These are phyloP conservation scores for Rosalia funebris DNA, from an alignment of 2,888 invertebrate genomes.

Conservation along the genomic window DNA sequence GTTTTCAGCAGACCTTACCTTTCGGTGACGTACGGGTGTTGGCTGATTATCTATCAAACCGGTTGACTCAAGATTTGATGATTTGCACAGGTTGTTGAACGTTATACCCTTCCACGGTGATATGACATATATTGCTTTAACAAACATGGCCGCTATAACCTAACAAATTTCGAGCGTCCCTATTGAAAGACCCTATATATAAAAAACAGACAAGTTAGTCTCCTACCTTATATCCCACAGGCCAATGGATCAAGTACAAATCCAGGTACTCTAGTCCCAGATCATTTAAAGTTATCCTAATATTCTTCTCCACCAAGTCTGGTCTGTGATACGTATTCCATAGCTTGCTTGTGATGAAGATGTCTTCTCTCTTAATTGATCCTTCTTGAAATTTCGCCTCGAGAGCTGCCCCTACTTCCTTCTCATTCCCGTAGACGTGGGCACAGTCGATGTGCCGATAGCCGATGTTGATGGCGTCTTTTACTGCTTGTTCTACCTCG, in stretches of 20 bases:
- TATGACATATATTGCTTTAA: no score
- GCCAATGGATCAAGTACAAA: constrained; percentile 93
- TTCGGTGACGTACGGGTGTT: no score
- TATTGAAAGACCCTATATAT: no score
- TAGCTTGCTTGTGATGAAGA: constrained; percentile 77
- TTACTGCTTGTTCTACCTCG: constrained; percentile 73
- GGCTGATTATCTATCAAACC: no score
- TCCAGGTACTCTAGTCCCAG: constrained; percentile 83
- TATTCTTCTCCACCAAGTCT: constrained; percentile 77
- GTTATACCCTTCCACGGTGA: no score
- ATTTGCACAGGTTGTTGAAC: no score
- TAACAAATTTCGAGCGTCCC: no score
- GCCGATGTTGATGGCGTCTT: constrained; percentile 79
- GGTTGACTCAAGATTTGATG: no score
- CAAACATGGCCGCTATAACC: no score
- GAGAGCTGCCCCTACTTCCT: constrained; percentile 75
- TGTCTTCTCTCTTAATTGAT: constrained; percentile 74
- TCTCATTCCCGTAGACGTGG: constrained; percentile 75
- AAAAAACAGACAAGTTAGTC: no score
- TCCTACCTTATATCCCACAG: constrained; percentile 81
- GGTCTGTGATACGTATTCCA: constrained; percentile 87
- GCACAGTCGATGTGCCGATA: constrained; percentile 83
- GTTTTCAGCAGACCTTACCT: no score
- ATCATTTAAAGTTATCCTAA: constrained; percentile 75
- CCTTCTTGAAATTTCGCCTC: constrained; percentile 73